Evolutionary conservation across 2,797 vertebrate species (phyloP).

Genomic region (Streptopelia turtur): DNA sequence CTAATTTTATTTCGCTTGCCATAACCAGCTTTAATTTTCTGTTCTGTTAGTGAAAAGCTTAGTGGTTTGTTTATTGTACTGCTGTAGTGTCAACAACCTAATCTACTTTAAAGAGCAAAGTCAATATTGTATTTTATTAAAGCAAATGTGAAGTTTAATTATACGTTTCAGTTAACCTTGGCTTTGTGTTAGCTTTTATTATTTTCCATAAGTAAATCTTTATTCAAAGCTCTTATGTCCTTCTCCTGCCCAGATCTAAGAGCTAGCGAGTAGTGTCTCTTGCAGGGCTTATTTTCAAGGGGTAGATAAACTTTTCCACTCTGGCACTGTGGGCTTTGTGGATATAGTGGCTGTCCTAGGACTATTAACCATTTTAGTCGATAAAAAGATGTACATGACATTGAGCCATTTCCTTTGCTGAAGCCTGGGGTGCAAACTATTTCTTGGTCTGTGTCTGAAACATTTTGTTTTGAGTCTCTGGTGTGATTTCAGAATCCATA

Average conservation of each 20-base stretch:
- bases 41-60: conserved; percentile 66
- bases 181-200: conserved; percentile 49
- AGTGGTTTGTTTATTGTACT: conserved; percentile 60
- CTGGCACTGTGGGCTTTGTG: background rate
- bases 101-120: conserved; percentile 73
- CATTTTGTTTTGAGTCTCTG: background rate
- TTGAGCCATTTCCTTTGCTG: background rate
- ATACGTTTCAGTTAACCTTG: conserved; percentile 72
- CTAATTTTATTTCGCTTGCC: conserved; percentile 64
- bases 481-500: background rate
- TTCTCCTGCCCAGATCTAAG: background rate
- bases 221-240: conserved; percentile 3
- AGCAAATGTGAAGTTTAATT: conserved; percentile 68
- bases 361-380: background rate
- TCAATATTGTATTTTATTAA: conserved; percentile 70
- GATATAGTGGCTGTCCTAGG: background rate
- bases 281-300: background rate
- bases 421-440: background rate
- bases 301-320: background rate
- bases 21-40: conserved; percentile 68
- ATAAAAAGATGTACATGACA: background rate
- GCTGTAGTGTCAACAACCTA: conserved; percentile 65
- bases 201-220: conserved; percentile 60
- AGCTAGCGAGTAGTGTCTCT: background rate
- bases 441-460: background rate